Conservation (phyloP, 2,113 vertebrate genomes). For the Corvus hawaiiensis region DNA sequence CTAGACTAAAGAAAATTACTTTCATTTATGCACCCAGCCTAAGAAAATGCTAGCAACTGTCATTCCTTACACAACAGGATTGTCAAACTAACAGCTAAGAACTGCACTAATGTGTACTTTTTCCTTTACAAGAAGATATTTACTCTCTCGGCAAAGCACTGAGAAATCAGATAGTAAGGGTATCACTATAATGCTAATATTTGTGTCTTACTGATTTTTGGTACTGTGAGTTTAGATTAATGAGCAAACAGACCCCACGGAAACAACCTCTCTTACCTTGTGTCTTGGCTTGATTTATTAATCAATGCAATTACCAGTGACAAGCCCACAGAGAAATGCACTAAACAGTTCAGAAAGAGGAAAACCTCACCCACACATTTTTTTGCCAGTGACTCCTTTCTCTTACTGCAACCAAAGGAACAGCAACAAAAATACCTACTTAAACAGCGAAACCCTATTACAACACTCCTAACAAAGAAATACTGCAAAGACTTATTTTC, state of each 20-base stretch:
- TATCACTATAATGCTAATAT: background rate
- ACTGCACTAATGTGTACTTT: background rate
- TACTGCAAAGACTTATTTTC: background rate
- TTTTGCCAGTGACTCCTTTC: background rate
- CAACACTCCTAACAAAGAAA: background rate
- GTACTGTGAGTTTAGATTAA: slow-evolving; percentile 31
- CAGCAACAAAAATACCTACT: background rate
- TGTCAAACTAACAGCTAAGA: background rate
- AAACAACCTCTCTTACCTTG: slow-evolving; percentile 47
- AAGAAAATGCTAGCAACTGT: background rate
- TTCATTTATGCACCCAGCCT: background rate
- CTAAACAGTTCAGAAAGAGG: slow-evolving; percentile 11
- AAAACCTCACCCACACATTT: background rate
- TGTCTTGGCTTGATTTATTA: slow-evolving; percentile 55
- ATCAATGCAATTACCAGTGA: slow-evolving; percentile 54
- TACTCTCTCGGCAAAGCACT: background rate
- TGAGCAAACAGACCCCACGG: slow-evolving; percentile 15
- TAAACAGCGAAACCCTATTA: background rate
- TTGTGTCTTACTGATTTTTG: background rate
- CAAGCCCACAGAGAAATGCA: slow-evolving; percentile 36
- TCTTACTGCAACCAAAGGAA: background rate
- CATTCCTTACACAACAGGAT: background rate
- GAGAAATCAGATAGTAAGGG: background rate
- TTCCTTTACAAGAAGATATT: background rate
- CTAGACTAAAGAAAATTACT: background rate